Percentiles rank a stretch among this genome's conserved stretches.
Evolutionary conservation across 1,140 invertebrate genomes (phyloP).

Genomic region (Agrypnia vestita): DNA sequence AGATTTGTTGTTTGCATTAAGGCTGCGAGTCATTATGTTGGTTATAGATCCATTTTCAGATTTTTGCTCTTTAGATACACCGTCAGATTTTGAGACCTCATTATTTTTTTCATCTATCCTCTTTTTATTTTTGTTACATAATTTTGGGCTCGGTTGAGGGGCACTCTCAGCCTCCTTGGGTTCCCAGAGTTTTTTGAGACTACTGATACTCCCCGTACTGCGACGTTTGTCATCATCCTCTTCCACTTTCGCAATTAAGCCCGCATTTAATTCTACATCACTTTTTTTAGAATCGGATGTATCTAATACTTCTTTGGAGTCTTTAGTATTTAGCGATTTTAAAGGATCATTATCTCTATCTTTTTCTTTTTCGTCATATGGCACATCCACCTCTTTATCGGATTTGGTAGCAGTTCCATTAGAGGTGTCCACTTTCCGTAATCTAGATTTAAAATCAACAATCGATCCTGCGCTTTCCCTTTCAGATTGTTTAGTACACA

Average conservation of each 20-base stretch:
- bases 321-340: slow-evolving; percentile 41
- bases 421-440: slow-evolving; percentile 84
- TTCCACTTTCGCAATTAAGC: slow-evolving; percentile 64
- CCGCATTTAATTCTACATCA: slow-evolving; percentile 74
- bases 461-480: slow-evolving; percentile 76
- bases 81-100: slow-evolving; percentile 37
- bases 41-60: slow-evolving; percentile 63
- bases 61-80: slow-evolving; percentile 51
- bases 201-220: slow-evolving; percentile 94
- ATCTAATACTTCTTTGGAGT: slow-evolving; percentile 60
- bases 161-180: slow-evolving; percentile 75
- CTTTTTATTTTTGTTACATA: slow-evolving; percentile 69
- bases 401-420: slow-evolving; percentile 69
- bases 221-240: slow-evolving; percentile 91
- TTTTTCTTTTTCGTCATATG: slow-evolving; percentile 67
- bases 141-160: slow-evolving; percentile 77
- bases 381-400: slow-evolving; percentile 67
- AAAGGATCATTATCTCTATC: slow-evolving; percentile 60
- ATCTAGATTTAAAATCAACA: slow-evolving; percentile 88
- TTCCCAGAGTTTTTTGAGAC: slow-evolving; percentile 94
- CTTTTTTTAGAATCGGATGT: slow-evolving; percentile 71
- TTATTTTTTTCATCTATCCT: slow-evolving; percentile 63
- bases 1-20: slow-evolving; percentile 68
- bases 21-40: slow-evolving; percentile 64
- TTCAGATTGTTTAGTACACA: slow-evolving; percentile 70